Conservation (phyloP, 2,888 invertebrate species). For the Melinaea marsaeus region DNA sequence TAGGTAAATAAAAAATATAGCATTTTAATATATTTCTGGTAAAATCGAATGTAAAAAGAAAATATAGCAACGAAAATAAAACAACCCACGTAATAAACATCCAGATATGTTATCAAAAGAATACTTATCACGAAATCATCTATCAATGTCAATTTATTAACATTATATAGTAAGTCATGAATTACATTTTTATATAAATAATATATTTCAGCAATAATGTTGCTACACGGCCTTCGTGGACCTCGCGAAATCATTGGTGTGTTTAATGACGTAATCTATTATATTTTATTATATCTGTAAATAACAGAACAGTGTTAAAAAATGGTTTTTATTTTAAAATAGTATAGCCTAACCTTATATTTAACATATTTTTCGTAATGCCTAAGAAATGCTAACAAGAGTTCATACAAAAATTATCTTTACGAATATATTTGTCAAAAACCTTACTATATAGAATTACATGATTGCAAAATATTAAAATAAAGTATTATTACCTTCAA, state of each 20-base stretch:
- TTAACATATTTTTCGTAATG: too few relatives aligned
- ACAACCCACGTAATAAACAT: neutral
- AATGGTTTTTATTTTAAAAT: too few relatives aligned
- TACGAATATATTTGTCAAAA: too few relatives aligned
- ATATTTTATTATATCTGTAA: neutral
- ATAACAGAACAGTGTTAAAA: slow-evolving; percentile 23
- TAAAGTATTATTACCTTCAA: too few relatives aligned
- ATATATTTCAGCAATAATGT: neutral
- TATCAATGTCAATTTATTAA: slow-evolving; percentile 3
- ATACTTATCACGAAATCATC: slow-evolving; percentile 3
- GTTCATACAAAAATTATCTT: too few relatives aligned
- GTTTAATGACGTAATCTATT: neutral
- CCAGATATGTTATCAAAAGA: slow-evolving; percentile 2
- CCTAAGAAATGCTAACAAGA: too few relatives aligned
- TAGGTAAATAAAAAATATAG: too few relatives aligned
- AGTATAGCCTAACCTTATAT: too few relatives aligned
- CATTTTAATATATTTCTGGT: too few relatives aligned
- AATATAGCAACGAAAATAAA: neutral
- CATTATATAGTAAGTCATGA: neutral
- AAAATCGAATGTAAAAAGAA: too few relatives aligned
- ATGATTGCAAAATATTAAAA: too few relatives aligned
- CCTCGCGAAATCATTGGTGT: neutral
- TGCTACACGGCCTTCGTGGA: neutral
- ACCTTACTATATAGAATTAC: too few relatives aligned
- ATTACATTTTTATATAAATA: neutral